Base-by-base conservation (phyloP, 2,888 invertebrate genomes). In the Chrysolina oricalcia region DNA sequence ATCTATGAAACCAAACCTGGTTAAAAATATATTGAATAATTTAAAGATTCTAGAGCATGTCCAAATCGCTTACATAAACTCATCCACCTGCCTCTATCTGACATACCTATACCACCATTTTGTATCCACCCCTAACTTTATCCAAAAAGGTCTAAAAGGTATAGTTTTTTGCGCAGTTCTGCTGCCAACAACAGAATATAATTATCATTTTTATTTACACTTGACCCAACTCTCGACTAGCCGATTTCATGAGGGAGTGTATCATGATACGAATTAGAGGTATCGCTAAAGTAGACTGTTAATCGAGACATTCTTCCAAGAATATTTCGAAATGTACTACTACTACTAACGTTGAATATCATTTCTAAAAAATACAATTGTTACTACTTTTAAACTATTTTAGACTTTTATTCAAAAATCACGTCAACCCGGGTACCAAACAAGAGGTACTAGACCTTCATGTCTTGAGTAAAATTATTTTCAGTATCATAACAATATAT, bases 121-220 rank as follows among this genome's bases (percentile, higher is more conserved):
- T n/a, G 15, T 15, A 27, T 35, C 27, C 59, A 59, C 59, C 35
- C 9, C 15, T 59, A 27, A 46, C 8, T 4, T 0, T n/a, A 59
- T 27, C n/a, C 15, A n/a, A 9, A 27, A 59, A 59, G 35, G 35
- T 59, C 59, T 59, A 59, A 59, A 35, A 59, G 59, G 59, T 59
- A 59, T 1, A 27, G 59, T 59, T 59, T 59, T 59, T 59, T 59
- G 59, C 59, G 27, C 35, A n/a, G 35, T 11, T 35, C 59, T 15
- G 17, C 59, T 35, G 13, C 27, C 9, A 27, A n/a, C 35, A 17
- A 59, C 59, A 35, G 59, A 59, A 35, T 59, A 67, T 21, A 73
- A 73, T 73, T 62, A 73, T 68, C 23, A 68, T 73, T 68, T 62
- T 56, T 46, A 59, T 68, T 73, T 66, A 72, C 53, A 50, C 59